Conservation (phyloP, 1,140 invertebrate species). For the Anoplolepis gracilipes region DNA sequence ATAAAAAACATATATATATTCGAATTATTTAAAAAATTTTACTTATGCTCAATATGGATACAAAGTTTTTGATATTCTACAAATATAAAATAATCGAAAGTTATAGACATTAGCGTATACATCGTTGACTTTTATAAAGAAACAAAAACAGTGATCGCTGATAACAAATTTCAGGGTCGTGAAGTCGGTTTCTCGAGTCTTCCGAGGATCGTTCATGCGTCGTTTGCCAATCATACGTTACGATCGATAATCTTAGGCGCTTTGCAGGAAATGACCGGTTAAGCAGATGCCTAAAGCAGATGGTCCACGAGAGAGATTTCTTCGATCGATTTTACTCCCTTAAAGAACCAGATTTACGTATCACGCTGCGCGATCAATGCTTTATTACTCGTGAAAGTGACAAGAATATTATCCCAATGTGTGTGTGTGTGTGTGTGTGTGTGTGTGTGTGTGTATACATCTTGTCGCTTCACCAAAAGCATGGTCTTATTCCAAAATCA, state of each 20-base stretch:
- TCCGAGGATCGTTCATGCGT: background rate
- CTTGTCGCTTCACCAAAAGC: background rate
- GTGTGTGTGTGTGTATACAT: background rate
- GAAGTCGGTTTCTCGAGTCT: background rate
- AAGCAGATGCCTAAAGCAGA: conserved; percentile 52
- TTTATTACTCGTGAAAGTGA: conserved; percentile 63
- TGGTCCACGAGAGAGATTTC: background rate
- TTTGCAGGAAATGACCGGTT: conserved; percentile 61
- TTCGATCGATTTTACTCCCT: conserved; percentile 64
- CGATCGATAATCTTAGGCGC: conserved; percentile 69
- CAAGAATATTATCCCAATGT: background rate
- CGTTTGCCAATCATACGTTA: conserved; percentile 52
- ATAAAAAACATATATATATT: background rate
- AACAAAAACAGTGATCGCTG: background rate
- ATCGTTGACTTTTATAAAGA: background rate
- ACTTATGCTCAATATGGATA: background rate
- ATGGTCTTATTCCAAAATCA: conserved; percentile 9
- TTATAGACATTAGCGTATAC: background rate
- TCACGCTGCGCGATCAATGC: conserved; percentile 7
- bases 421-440: background rate
- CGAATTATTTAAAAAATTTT: conserved; percentile 13
- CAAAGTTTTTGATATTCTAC: background rate
- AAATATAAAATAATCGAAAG: background rate
- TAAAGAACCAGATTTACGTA: conserved; percentile 69
- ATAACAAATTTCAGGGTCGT: background rate